These are phyloP conservation scores for Cerastis rubricosa DNA, from an alignment of 2,888 invertebrate species.

Conservation along the genomic window DNA sequence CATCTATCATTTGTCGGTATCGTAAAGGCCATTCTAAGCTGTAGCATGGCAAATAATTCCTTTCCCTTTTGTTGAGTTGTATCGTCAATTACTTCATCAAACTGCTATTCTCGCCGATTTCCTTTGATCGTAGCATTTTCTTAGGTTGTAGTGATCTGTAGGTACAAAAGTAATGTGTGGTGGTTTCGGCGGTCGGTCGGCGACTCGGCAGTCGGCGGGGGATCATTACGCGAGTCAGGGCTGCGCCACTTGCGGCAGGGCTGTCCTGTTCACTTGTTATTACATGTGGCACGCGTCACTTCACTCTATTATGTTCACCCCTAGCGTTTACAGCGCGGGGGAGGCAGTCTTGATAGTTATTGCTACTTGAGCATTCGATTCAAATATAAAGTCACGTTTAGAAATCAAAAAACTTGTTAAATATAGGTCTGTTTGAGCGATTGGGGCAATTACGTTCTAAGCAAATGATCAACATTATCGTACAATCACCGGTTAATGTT, in stretches of 20 bases:
- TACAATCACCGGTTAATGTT: too few relatives aligned
- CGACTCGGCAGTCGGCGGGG: slow-evolving; percentile 48
- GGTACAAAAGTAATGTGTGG: background rate
- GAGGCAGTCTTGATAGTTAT: slow-evolving; percentile 56
- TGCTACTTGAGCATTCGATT: background rate
- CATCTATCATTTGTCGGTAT: background rate
- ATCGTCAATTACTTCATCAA: background rate
- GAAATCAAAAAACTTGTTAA: background rate
- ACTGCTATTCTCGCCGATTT: background rate
- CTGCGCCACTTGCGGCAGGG: background rate
- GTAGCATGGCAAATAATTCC: background rate
- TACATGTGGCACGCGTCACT: slow-evolving; percentile 81
- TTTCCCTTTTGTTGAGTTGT: background rate
- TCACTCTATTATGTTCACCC: slow-evolving; percentile 72
- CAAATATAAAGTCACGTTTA: background rate
- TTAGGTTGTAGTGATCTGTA: background rate
- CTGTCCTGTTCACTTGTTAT: slow-evolving; percentile 69
- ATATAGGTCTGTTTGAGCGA: background rate
- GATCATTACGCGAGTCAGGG: slow-evolving; percentile 65
- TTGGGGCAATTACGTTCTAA: background rate
- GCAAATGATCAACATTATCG: background rate
- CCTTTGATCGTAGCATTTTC: background rate
- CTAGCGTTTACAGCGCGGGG: slow-evolving; percentile 50
- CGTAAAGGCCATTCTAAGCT: background rate
- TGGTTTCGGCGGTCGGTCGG: background rate